These are phyloP conservation scores for Heliopora coerulea DNA, from an alignment of 92 coral and sea anemone species.

Conservation along the genomic window DNA sequence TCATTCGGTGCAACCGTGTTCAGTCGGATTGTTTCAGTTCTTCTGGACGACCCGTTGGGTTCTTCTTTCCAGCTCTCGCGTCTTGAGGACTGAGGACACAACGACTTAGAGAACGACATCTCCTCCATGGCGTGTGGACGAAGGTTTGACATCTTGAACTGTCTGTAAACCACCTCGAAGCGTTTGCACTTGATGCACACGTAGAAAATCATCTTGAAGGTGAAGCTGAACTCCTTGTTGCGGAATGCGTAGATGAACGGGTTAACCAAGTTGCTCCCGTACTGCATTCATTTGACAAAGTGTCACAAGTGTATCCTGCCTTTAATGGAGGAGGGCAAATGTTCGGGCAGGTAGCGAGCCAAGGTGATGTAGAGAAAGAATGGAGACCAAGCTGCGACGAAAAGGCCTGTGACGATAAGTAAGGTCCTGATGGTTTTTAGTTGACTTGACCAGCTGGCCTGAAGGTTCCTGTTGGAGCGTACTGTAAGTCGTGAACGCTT, in stretches of 20 bases:
- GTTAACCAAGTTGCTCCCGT: conserved; percentile 70
- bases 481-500: conserved; percentile 43
- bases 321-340: conserved; percentile 46
- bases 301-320: conserved; percentile 58
- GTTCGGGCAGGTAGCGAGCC: conserved; percentile 57
- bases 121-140: conserved; percentile 16
- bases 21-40: too few species aligned
- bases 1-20: too few species aligned
- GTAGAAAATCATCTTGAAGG: conserved; percentile 27
- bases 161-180: conserved; percentile 29
- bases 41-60: background rate
- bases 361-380: conserved; percentile 63
- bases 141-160: conserved; percentile 14
- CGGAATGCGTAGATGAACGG: conserved; percentile 84
- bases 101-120: background rate
- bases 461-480: conserved; percentile 50
- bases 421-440: conserved; percentile 72
- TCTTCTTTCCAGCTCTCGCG: background rate
- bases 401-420: conserved; percentile 65
- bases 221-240: conserved; percentile 60
- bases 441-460: conserved; percentile 57
- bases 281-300: conserved; percentile 87
- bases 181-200: conserved; percentile 35
- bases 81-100: background rate
- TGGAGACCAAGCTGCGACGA: conserved; percentile 80